Conservation (phyloP, 2,888 invertebrate genomes). For the Chaetogeoica ovagalla region DNA sequence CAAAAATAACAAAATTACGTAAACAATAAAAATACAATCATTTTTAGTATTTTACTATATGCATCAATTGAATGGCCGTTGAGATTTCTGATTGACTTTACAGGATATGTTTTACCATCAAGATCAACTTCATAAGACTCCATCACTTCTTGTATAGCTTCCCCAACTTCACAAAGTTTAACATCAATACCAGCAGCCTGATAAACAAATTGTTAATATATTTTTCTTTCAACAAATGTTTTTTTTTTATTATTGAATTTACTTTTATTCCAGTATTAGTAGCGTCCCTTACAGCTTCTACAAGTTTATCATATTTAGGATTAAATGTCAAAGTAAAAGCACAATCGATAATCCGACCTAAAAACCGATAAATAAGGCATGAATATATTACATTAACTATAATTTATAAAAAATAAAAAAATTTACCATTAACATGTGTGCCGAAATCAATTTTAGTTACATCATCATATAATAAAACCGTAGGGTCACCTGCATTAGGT, state of each 20-base stretch:
- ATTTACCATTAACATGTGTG: constrained; percentile 88
- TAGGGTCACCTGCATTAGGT: constrained; percentile 96
- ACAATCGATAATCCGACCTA: constrained; percentile 91
- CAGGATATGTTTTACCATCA: constrained; percentile 92
- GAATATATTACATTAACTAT: not conserved
- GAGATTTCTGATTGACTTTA: constrained; percentile 96
- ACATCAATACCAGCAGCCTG: constrained; percentile 93
- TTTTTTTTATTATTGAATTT: constrained; percentile 28
- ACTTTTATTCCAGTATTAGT: constrained; percentile 95
- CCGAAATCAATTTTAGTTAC: constrained; percentile 99
- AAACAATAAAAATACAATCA: not conserved
- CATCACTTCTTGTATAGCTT: constrained; percentile 98
- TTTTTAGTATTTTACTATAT: constrained; percentile 72
- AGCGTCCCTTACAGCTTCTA: constrained; percentile 95
- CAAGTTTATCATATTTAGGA: constrained; percentile 89
- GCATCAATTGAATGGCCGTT: constrained; percentile 99
- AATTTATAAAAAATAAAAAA: not conserved
- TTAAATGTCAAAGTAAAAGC: constrained; percentile 98
- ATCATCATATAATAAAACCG: constrained; percentile 92
- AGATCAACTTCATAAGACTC: constrained; percentile 98
- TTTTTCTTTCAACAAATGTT: not conserved
- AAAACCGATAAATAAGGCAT: constrained; percentile 50
- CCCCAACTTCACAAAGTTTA: constrained; percentile 93
- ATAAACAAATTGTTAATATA: constrained; percentile 11
- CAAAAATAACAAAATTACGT: constrained; percentile 35